phyloP scores from a whole-genome alignment of 64 coral and sea anemone genomes.

The Cladopsammia gracilis region DNA sequence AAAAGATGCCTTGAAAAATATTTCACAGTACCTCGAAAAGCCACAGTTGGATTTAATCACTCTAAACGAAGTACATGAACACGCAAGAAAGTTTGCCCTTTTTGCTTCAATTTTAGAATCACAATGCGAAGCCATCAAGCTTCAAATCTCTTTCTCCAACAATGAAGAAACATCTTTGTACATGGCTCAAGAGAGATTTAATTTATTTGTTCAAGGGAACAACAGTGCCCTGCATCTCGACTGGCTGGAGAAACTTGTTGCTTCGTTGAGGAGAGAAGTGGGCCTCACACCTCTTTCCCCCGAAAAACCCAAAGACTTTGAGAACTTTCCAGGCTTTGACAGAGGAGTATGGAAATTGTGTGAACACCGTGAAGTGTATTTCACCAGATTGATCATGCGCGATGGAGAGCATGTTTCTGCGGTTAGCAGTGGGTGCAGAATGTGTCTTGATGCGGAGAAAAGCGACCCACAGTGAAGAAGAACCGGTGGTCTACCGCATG shows the following conservation, averaged over 20 bases:
- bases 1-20: not conserved
- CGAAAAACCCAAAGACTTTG: not conserved
- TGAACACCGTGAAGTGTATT: not conserved
- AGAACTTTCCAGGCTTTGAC: conserved; percentile 5
- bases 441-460: not conserved
- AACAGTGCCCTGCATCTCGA: not conserved
- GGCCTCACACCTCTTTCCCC: too few species aligned
- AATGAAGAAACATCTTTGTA: not conserved
- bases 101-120: not conserved
- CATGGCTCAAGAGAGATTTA: not conserved
- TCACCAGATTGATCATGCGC: not conserved
- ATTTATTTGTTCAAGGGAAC: not conserved
- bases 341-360: conserved; percentile 4
- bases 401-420: not conserved
- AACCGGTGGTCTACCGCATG: too few species aligned
- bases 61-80: not conserved
- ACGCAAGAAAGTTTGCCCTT: conserved; percentile 5
- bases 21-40: not conserved
- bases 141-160: not conserved
- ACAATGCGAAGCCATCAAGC: not conserved
- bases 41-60: not conserved
- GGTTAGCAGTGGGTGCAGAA: not conserved
- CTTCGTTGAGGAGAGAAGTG: not conserved
- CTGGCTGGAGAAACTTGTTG: not conserved
- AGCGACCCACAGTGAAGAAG: not conserved